These are phyloP conservation scores for Idaea straminata DNA, from an alignment of 2,888 invertebrate genomes.

Conservation along the genomic window DNA sequence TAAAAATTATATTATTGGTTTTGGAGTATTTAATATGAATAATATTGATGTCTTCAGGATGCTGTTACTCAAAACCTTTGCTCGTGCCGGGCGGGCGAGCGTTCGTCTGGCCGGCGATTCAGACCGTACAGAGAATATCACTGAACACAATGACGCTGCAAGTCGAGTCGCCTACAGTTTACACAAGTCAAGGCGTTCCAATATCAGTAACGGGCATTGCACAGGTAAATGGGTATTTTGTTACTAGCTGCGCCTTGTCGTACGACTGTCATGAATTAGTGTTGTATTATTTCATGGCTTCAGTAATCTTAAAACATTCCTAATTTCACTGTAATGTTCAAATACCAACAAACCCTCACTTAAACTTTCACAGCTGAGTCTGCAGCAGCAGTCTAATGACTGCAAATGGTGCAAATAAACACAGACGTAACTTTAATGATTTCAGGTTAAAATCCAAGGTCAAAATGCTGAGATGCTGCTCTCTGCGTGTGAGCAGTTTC, in stretches of 20 bases:
- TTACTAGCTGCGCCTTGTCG: too few species aligned
- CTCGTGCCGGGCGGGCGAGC: constrained; percentile 97
- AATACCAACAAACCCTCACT: too few species aligned
- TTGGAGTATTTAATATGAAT: neutral
- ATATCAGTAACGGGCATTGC: constrained; percentile 98
- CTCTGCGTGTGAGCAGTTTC: constrained; percentile 96
- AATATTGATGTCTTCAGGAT: constrained; percentile 82
- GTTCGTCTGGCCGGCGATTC: constrained; percentile 97
- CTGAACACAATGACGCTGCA: constrained; percentile 98
- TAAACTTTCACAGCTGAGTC: too few species aligned
- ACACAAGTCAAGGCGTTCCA: constrained; percentile 97
- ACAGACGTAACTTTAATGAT: constrained; percentile 17
- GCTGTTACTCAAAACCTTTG: constrained; percentile 95
- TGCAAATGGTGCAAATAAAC: too few species aligned
- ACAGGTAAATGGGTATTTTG: constrained; percentile 84
- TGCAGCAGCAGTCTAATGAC: too few species aligned
- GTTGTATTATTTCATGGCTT: too few species aligned
- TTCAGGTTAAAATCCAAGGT: constrained; percentile 91
- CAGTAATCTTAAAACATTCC: too few species aligned
- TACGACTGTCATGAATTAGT: too few species aligned
- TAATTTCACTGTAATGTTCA: too few species aligned
- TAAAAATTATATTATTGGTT: too few species aligned
- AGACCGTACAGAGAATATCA: constrained; percentile 93
- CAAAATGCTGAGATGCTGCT: constrained; percentile 94
- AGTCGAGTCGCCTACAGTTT: constrained; percentile 97